These are phyloP conservation scores for Ptychoptera contaminata DNA, from an alignment of 2,888 invertebrate genomes.

Conservation along the genomic window DNA sequence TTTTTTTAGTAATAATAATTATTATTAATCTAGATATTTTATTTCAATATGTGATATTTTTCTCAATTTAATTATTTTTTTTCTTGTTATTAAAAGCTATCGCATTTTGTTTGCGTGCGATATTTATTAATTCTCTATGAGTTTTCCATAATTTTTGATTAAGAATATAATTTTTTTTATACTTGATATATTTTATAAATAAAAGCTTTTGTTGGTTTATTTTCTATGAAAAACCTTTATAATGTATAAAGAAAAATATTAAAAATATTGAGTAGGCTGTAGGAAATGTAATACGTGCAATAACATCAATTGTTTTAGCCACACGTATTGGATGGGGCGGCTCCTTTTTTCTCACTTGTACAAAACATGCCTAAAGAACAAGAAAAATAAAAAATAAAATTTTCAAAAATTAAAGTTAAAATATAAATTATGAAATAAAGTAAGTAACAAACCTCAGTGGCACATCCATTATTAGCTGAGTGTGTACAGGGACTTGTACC, in stretches of 20 bases:
- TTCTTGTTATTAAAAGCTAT: too few species aligned
- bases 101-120: too few species aligned
- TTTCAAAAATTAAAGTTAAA: constrained; percentile 13
- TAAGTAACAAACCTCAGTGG: constrained; percentile 52
- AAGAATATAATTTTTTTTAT: too few species aligned
- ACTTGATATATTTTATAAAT: too few species aligned
- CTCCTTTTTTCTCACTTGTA: constrained; percentile 80
- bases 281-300: constrained; percentile 86
- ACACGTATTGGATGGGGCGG: constrained; percentile 85
- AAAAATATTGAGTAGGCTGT: constrained; percentile 85
- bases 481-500: constrained; percentile 72
- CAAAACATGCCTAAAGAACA: constrained; percentile 56
- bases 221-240: constrained; percentile 56
- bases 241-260: constrained; percentile 90
- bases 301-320: constrained; percentile 88
- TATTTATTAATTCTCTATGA: background rate
- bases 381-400: constrained; percentile 9
- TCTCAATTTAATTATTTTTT: background rate
- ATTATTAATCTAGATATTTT: too few species aligned
- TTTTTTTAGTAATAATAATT: background rate
- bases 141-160: background rate
- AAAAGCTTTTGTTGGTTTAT: background rate
- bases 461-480: constrained; percentile 74
- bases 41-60: background rate
- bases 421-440: constrained; percentile 3